Base-by-base conservation (phyloP, 2,113 vertebrate species). In the Lepus europaeus region DNA sequence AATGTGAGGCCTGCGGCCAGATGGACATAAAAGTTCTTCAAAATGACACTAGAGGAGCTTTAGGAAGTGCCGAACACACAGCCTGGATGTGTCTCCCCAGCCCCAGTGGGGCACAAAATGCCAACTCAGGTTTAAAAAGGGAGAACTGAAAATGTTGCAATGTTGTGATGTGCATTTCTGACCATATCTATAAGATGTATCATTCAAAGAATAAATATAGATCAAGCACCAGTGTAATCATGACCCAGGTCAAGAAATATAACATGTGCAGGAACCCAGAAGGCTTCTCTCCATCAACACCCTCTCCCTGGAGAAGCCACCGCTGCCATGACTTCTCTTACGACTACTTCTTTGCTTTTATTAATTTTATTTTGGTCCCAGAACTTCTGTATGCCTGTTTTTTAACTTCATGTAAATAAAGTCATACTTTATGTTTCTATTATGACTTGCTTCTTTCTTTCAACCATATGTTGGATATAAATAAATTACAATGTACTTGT, bases 321-420 rank as follows among this genome's bases (percentile, higher is more conserved):
- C 9, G 10, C 51, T 20, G 16, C 29, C 9, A 6, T 33, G 19
- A 68, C 23, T 64, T 81, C 72, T 93, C 56, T 85, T 61, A 45
- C 31, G n/a, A 84, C 85, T 23, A 49, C 78, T 82, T 78, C 31
- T 36, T 91, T 59, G 33, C 53, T 73, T 80, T 68, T 39, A 9
- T 64, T 74, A 45, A 56, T 87, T 93, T 61, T 12, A 36, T 36
- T 92, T 89, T 64, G 66, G 76, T 33, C 83, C 95, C 49, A 76
- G 23, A 22, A 76, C 20, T 56, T 84, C 56, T 8, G 10, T 14
- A 45, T n/a, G 68, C 31, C 86, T 90, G 12, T 61, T 79, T 96
- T 76, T 83, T n/a, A 92, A 89, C 51, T 93, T 68, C 29, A 86
- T 25, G 45, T 64, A 92, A 95, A 78, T 89, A 92, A 93, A 97